Percentiles rank a stretch among this genome's conserved stretches.
These are phyloP conservation scores for Pagrus major DNA, from an alignment of 2,113 vertebrate species.

Conservation along the genomic window DNA sequence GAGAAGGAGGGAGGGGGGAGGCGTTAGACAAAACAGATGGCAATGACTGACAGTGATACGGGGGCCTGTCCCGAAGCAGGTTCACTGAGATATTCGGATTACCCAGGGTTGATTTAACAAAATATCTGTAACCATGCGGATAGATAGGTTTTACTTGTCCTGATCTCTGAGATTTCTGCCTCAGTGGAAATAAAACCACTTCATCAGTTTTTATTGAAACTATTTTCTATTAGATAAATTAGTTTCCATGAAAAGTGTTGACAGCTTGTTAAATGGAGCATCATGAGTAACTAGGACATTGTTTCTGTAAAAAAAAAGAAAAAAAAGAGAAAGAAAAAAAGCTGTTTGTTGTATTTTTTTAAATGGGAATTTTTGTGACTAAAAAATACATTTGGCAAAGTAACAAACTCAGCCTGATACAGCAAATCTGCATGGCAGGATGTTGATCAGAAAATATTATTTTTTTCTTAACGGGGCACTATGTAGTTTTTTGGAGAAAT, in stretches of 20 bases:
- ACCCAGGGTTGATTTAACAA: neutral
- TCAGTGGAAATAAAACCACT: neutral
- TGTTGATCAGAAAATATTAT: neutral
- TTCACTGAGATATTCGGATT: slow-evolving; percentile 20
- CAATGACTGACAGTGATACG: slow-evolving; percentile 67
- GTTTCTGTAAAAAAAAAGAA: neutral
- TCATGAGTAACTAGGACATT: neutral
- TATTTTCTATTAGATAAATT: neutral
- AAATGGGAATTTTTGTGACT: too few relatives aligned
- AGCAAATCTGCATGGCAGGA: neutral
- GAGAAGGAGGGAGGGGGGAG: slow-evolving; percentile 31
- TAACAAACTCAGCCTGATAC: too few relatives aligned
- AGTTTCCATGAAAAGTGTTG: slow-evolving; percentile 8
- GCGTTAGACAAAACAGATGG: slow-evolving; percentile 80
- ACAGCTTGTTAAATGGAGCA: neutral
- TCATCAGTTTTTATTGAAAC: slow-evolving; percentile 4
- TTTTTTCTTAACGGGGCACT: too few relatives aligned
- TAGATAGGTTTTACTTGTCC: slow-evolving; percentile 6
- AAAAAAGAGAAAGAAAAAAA: too few relatives aligned
- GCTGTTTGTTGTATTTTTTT: too few relatives aligned
- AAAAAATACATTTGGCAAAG: too few relatives aligned
- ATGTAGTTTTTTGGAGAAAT: too few relatives aligned
- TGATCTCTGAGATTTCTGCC: neutral
- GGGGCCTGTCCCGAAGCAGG: slow-evolving; percentile 30
- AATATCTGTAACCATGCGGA: neutral